Base-by-base conservation (phyloP, 2,113 vertebrate genomes). In the Cynoglossus semilaevis region DNA sequence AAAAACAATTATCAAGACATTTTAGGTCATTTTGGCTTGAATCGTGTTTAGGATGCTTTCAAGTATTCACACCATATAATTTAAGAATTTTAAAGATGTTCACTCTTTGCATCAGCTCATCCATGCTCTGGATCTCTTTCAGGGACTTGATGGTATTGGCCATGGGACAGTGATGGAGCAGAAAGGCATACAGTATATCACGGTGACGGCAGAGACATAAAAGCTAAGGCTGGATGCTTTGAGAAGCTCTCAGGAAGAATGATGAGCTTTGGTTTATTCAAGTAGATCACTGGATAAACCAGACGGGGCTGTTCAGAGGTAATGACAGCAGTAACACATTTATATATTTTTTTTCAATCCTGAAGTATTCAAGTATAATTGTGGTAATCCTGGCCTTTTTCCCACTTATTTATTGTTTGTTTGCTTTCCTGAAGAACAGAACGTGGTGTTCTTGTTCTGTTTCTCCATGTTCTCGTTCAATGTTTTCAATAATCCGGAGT, bases 401-500 rank as follows among this genome's bases (percentile, higher is more conserved):
- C n/a, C 51, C 19, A 5, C 38, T 55, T 55, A 15, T 55, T 8
- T 41, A 22, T 9, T 46, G 44, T 15, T 40, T 13, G 37, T 40
- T 11, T 17, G 2, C 9, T 50, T 18, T 53, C 54, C 12, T 37
- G 35, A 54, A 34, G 9, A 52, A 8, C 8, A 57, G 7, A 17
- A 7, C 4, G 44, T 46, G 7, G 19, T 15, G n/a, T 22, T 12
- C 4, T 13, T 8, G 1, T 58, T 19, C 15, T 47, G 36, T 12
- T 42, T 58, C 16, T 29, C 12, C 22, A 35, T 35, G 15, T 40
- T 48, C 8, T 8, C 5, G 18, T 36, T 19, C 37, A 16, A 15
- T n/a, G 29, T 5, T 38, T 43, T 16, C 34, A 16, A 57, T 51
- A 48, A 34, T 40, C 15, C 34, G 18, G 36, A 47, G 60, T 52